Conservation (phyloP, 2,797 vertebrate genomes). For the Pitangus sulphuratus region DNA sequence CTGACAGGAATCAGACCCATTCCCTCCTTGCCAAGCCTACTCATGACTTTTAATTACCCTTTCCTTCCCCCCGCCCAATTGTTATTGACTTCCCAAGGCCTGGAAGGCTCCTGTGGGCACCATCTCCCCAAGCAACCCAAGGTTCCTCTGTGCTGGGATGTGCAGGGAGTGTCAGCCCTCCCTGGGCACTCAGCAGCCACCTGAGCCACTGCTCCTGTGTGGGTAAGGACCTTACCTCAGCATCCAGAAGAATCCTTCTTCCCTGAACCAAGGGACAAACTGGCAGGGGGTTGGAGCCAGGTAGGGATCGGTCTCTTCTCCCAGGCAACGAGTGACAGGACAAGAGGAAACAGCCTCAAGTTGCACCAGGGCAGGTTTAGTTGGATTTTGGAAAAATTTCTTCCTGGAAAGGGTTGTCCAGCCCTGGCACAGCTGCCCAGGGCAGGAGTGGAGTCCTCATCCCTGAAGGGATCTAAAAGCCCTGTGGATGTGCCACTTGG, state of each 20-base stretch:
- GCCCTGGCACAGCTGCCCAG: background rate
- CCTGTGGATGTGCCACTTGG: background rate
- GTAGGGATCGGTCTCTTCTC: background rate
- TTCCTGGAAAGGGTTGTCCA: background rate
- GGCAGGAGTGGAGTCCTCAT: background rate
- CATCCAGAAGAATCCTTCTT: background rate
- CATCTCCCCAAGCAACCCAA: background rate
- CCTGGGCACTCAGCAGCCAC: background rate
- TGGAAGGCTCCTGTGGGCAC: background rate
- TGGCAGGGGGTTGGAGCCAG: background rate
- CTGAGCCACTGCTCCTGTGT: rapidly evolving
- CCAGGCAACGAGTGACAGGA: background rate
- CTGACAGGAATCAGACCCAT: no score
- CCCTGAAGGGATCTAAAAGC: background rate
- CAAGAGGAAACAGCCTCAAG: background rate
- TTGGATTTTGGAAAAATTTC: background rate
- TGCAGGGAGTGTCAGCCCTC: background rate
- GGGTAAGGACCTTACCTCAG: background rate
- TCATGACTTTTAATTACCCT: background rate
- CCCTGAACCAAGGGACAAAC: rapidly evolving
- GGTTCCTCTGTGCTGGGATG: background rate
- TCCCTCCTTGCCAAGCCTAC: background rate
- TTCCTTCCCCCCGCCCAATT: background rate
- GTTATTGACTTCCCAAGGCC: background rate
- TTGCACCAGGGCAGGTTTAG: background rate